Evolutionary conservation across 2,113 vertebrate genomes (phyloP), one percentile per base, ranked within the genome.

Genomic region (Poecile atricapillus): DNA sequence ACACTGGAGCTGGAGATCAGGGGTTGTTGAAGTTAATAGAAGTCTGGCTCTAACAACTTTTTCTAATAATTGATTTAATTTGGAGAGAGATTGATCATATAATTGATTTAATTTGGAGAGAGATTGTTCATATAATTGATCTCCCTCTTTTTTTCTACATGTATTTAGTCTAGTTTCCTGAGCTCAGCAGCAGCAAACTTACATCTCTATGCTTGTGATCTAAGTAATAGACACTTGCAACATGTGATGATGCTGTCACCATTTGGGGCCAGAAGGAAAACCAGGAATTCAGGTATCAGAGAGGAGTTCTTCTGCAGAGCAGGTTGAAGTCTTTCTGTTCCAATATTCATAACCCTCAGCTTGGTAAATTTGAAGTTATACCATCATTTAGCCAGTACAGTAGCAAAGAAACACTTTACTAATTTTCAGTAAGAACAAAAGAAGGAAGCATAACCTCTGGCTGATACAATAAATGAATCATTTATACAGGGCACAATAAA

Each of bases 401-500:
- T 60, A 87, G 43, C 44, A 81, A 89, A 71, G 55, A 90, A 92
- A 69, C 73, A 62, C 55, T 93, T 96, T 75, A 65, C 76, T 89
- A 78, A 95, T 89, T 93, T 93, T 30, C 31, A 79, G 62, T 15
- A 64, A 71, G 52, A 81, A 64, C 35, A 86, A 84, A 78, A 89
- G 52, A 44, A 83, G n/a, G 52, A 88, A 78, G 44, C 56, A 53
- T 76, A 79, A 82, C 56, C 73, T 89, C 56, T 64, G 87, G 65
- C 69, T 84, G 69, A 73, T 90, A 52, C 3, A 86, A 83, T 81
- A 94, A 90, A 96, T 81, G n/a, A 90, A 74, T 90, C 37, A 39
- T 81, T 93, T 90, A 87, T 90, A 75, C 11, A 68, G 74, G 68
- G 64, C 60, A 86, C n/a, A 71, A 68, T 71, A 89, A 93, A 87